Evolutionary conservation across 1,140 invertebrate species (phyloP).

Genomic region (Drosophila kanapiae): DNA sequence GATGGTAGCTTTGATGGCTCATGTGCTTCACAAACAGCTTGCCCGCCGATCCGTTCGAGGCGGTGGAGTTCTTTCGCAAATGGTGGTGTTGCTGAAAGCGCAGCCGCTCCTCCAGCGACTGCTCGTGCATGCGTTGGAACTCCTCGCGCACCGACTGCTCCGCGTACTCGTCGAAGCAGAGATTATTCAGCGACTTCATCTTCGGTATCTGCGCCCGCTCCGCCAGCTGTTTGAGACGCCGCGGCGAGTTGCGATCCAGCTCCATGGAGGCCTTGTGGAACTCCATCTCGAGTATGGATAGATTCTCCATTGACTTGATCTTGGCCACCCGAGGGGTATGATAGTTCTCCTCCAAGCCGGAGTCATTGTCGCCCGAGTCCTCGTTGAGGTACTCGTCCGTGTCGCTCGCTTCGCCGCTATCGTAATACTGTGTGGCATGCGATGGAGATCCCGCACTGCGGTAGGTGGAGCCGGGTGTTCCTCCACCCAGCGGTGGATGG

Average conservation of each 20-base stretch:
- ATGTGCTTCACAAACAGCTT: slow-evolving; percentile 73
- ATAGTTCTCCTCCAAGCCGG: slow-evolving; percentile 81
- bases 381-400: slow-evolving; percentile 59
- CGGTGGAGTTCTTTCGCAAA: slow-evolving; percentile 69
- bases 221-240: slow-evolving; percentile 72
- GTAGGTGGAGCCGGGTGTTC: slow-evolving; percentile 51
- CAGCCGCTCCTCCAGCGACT: slow-evolving; percentile 62
- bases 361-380: slow-evolving; percentile 76
- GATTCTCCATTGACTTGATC: slow-evolving; percentile 84
- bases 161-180: slow-evolving; percentile 76
- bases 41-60: slow-evolving; percentile 66
- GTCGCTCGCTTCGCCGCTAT: slow-evolving; percentile 62
- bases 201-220: slow-evolving; percentile 76
- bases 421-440: slow-evolving; percentile 63
- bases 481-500: slow-evolving; percentile 16
- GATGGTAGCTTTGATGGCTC: slow-evolving; percentile 41
- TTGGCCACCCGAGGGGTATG: slow-evolving; percentile 81
- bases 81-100: slow-evolving; percentile 64
- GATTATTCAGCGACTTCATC: slow-evolving; percentile 84
- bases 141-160: slow-evolving; percentile 72
- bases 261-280: slow-evolving; percentile 82
- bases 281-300: slow-evolving; percentile 83
- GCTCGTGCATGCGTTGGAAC: slow-evolving; percentile 69
- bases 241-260: slow-evolving; percentile 79
- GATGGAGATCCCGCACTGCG: slow-evolving; percentile 54